Base-by-base conservation (phyloP, 2,797 vertebrate genomes). In the Hippoglossus hippoglossus region DNA sequence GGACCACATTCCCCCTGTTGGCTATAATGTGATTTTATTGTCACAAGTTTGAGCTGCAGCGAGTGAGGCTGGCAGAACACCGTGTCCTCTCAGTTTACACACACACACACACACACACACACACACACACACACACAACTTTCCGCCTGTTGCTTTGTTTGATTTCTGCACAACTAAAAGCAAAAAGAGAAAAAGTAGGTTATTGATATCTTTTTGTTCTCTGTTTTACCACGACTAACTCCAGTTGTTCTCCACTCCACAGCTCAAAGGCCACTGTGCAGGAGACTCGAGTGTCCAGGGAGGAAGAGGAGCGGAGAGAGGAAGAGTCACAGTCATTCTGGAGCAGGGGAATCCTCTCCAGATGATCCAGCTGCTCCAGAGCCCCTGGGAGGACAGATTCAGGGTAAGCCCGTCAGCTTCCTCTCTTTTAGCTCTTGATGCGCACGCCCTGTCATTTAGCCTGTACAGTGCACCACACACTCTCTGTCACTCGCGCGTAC, bases 331-430 rank as follows among this genome's bases (percentile, higher is more conserved):
- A 4, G 95, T 96, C 16, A 95, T 96, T 82, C 85, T 97, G 91
- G 97, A 98, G 89, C 94, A 96, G 80, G 97, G 97, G 71, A 87
- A 85, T 71, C 96, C 97, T 54, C 93, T 98, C 75, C 95, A 97
- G 94, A 98, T 98, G 96, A 97, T 98, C 92, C 95, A 96, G 93
- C 95, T 98, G 82, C 94, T 98, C 68, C 97, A 98, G 94, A 97
- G 95, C 83, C 95, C 96, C 87, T 98, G 97, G 97, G 97, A 98
- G 85, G 96, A 98, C 89, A 92, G 97, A 88, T 98, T 98, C 93
- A 96, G 96, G 94, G 97, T 98, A 94, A 94, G 95, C 77, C 77
- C 56, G 26, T 22, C 13, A 19, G 5, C 39, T 73, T 15, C 59
- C 24, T 11, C 55, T 72, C 25, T 51, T 19, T 47, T 47, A 64